phyloP scores from a whole-genome alignment of 2,888 invertebrate species.

The Invenusta paracnida region DNA sequence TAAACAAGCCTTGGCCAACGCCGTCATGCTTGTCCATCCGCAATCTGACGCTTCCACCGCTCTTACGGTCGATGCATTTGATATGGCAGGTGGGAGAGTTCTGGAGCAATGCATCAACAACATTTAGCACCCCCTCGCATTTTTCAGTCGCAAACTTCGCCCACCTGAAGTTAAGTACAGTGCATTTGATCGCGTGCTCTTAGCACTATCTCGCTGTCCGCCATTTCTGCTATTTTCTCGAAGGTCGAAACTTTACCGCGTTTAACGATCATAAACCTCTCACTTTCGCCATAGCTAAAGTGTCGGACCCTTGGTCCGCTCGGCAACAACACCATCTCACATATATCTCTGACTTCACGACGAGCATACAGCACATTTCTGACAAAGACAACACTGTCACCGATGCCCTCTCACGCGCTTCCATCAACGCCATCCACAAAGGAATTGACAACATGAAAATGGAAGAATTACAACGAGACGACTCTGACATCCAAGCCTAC shows the following conservation, averaged over 20 bases:
- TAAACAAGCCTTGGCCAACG: background rate
- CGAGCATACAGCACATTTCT: conserved; percentile 52
- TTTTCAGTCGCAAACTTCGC: conserved; percentile 39
- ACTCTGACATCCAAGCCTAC: conserved; percentile 31
- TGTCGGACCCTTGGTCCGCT: conserved; percentile 52
- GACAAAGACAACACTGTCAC: conserved; percentile 31
- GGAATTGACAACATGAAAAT: conserved; percentile 25
- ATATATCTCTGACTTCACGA: conserved; percentile 57
- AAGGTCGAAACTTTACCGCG: conserved; percentile 54
- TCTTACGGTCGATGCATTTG: background rate
- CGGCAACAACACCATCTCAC: conserved; percentile 54
- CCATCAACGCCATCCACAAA: conserved; percentile 5
- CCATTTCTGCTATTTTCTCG: conserved; percentile 48
- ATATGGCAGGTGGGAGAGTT: background rate
- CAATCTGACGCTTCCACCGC: background rate
- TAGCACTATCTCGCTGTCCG: background rate
- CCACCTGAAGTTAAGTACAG: conserved; percentile 16
- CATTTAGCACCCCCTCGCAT: conserved; percentile 45
- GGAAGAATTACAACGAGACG: background rate
- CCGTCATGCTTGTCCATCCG: background rate
- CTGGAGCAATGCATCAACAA: background rate
- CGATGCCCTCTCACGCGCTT: conserved; percentile 31
- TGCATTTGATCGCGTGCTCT: conserved; percentile 5
- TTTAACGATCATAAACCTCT: conserved; percentile 49
- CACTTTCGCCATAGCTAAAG: conserved; percentile 52